A percentile compares a stretch with the other conserved stretches of the same genome.
Evolutionary conservation across 2,888 invertebrate species (phyloP).

Genomic region (Andrena chrysosceles): DNA sequence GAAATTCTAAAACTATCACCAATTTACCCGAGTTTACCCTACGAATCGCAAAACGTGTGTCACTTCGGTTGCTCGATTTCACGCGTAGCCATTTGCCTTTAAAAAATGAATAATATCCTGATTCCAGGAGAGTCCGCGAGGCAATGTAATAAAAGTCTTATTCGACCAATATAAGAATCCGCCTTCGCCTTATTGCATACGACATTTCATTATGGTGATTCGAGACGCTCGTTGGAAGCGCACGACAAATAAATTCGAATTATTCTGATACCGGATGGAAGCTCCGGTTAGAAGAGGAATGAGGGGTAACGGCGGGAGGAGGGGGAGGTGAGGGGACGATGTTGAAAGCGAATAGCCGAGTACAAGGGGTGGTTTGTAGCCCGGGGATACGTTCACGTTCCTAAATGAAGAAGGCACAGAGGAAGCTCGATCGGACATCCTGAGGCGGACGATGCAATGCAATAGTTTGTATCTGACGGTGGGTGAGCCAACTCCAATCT

Average conservation of each 20-base stretch:
- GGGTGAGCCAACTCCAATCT: slow-evolving; percentile 81
- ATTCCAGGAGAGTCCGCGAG: slow-evolving; percentile 66
- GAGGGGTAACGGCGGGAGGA: background rate
- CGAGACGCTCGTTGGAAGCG: slow-evolving; percentile 38
- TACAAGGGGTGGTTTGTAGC: slow-evolving; percentile 63
- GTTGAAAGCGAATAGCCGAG: slow-evolving; percentile 58
- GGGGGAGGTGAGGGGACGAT: slow-evolving; percentile 18
- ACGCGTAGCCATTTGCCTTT: slow-evolving; percentile 12
- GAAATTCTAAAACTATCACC: too few species aligned
- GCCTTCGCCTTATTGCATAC: slow-evolving; percentile 67
- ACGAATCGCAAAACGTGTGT: too few species aligned
- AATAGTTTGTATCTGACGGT: slow-evolving; percentile 79
- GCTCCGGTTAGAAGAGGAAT: slow-evolving; percentile 40
- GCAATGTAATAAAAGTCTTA: slow-evolving; percentile 73
- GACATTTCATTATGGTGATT: slow-evolving; percentile 75
- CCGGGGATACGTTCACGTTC: slow-evolving; percentile 58
- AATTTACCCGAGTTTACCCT: too few species aligned
- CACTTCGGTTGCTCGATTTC: background rate
- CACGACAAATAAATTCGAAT: slow-evolving; percentile 75
- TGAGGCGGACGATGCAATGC: slow-evolving; percentile 78
- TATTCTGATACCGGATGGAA: slow-evolving; percentile 71
- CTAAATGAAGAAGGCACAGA: slow-evolving; percentile 54
- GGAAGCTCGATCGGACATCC: slow-evolving; percentile 80
- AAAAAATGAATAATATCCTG: slow-evolving; percentile 67
- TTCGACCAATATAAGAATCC: slow-evolving; percentile 63